Percentiles rank a stretch among this genome's conserved stretches.
Conservation (phyloP, 2,797 vertebrate genomes). For the Notolepis coatsorum region DNA sequence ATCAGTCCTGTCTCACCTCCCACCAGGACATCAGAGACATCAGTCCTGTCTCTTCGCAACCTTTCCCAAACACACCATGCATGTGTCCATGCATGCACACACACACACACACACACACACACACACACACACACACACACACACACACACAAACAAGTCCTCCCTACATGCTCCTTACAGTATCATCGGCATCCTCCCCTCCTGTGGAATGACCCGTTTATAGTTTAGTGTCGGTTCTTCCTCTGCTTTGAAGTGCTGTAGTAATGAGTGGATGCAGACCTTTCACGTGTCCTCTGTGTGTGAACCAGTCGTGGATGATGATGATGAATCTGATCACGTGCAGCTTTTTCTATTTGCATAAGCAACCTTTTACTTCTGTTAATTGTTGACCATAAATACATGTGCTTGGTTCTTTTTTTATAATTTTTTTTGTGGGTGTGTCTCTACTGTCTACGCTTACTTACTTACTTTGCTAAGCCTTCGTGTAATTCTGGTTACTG, state of each 20-base stretch:
- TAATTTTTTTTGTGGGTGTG: conserved; percentile 18
- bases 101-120: background rate
- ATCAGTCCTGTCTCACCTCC: too few relatives aligned
- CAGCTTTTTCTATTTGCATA: conserved; percentile 14
- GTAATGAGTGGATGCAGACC: conserved; percentile 7
- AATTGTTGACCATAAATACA: conserved; percentile 13
- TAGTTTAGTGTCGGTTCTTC: background rate
- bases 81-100: background rate
- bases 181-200: background rate
- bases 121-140: too few relatives aligned
- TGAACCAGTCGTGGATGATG: conserved; percentile 27
- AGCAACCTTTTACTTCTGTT: too few relatives aligned
- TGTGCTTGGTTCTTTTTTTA: conserved; percentile 23
- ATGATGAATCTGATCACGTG: conserved; percentile 11
- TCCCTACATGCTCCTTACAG: too few relatives aligned
- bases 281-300: conserved; percentile 27
- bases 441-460: conserved; percentile 25
- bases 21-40: too few relatives aligned
- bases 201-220: background rate
- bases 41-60: too few relatives aligned
- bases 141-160: too few relatives aligned
- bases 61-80: too few relatives aligned
- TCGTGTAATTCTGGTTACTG: conserved; percentile 5
- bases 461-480: conserved; percentile 15
- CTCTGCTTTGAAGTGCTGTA: conserved; percentile 28